Conservation (phyloP, 2,888 invertebrate genomes). For the Cantharis rufa region DNA sequence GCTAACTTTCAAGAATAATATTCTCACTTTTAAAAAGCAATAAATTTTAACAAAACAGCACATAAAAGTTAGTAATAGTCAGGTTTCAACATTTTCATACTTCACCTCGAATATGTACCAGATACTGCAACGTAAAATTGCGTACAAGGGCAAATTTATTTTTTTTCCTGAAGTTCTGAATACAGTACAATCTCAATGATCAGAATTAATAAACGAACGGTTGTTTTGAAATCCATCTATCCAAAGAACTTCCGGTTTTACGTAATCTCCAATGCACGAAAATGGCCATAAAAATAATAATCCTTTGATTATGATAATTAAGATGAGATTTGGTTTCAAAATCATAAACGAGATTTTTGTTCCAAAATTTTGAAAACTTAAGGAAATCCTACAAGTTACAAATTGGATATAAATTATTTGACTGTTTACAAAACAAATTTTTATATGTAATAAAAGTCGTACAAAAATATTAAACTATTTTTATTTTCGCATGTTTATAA, state of each 20-base stretch:
- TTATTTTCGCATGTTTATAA: background rate
- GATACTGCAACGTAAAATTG: background rate
- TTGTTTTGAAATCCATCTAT: no score
- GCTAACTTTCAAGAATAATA: background rate
- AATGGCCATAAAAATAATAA: no score
- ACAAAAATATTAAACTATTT: background rate
- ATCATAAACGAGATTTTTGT: no score
- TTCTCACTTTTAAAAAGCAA: background rate
- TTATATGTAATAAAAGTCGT: background rate
- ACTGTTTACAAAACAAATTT: background rate
- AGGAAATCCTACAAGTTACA: no score
- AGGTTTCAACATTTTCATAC: background rate
- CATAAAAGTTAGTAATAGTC: background rate
- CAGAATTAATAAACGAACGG: background rate
- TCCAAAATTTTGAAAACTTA: no score
- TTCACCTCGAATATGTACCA: background rate
- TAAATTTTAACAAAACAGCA: background rate
- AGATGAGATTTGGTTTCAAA: no score
- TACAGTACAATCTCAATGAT: background rate
- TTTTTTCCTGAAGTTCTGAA: background rate
- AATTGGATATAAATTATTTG: background rate
- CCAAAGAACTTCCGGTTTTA: no score
- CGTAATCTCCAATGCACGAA: no score
- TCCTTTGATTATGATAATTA: no score
- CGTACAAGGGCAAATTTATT: background rate